Percentiles rank a stretch among this genome's conserved stretches.
phyloP scores from a whole-genome alignment of 2,113 vertebrate genomes.

The Zingel zingel region DNA sequence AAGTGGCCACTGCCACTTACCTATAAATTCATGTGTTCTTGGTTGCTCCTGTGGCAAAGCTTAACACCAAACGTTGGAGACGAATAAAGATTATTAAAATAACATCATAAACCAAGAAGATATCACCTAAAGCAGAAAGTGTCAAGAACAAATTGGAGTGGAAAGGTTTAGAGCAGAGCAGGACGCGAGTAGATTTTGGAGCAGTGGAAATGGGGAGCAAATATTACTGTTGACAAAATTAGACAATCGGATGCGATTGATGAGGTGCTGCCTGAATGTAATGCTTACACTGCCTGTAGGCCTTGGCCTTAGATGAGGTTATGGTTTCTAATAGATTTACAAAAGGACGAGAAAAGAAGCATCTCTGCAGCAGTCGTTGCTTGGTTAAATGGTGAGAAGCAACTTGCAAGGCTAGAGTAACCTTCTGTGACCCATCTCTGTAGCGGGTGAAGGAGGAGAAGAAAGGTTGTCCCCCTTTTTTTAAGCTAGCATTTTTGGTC shows the following conservation, averaged over 20 bases:
- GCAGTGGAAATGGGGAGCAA: slow-evolving; percentile 11
- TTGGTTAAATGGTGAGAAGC: slow-evolving; percentile 7
- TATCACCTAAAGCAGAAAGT: not conserved
- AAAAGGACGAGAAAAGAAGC: not conserved
- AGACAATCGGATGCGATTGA: not conserved
- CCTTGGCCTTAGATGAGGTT: not conserved
- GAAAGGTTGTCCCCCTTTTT: not conserved
- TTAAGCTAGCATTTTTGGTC: slow-evolving; percentile 29
- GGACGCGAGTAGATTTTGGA: not conserved
- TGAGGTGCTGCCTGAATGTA: not conserved
- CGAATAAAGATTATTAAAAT: slow-evolving; percentile 18
- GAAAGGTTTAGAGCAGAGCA: slow-evolving; percentile 17
- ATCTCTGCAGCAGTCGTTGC: slow-evolving; percentile 16
- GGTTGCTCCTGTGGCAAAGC: slow-evolving; percentile 55
- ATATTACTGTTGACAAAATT: slow-evolving; percentile 14
- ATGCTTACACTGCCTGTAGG: not conserved
- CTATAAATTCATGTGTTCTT: slow-evolving; percentile 74
- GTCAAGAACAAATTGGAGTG: slow-evolving; percentile 2
- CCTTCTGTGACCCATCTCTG: slow-evolving; percentile 17
- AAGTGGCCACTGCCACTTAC: slow-evolving; percentile 77
- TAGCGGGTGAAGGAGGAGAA: not conserved
- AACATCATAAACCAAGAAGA: not conserved
- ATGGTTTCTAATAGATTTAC: not conserved
- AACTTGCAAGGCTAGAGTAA: slow-evolving; percentile 25
- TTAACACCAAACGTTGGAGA: slow-evolving; percentile 35